Conservation (phyloP, 2,797 vertebrate genomes). For the Carduelis carduelis region DNA sequence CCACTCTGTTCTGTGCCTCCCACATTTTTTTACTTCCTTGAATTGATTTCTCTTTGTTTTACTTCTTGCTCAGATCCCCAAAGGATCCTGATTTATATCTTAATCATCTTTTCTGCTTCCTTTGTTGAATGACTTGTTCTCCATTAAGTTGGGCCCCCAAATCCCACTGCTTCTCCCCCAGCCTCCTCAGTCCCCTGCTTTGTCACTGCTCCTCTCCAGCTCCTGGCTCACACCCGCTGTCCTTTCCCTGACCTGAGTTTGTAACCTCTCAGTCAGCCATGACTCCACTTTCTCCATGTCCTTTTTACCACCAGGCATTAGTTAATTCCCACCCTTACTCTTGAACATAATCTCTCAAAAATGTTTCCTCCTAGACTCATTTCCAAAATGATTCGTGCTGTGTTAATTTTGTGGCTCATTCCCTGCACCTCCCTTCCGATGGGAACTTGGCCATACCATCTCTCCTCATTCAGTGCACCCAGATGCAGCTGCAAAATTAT, state of each 20-base stretch:
- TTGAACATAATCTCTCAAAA: constrained; percentile 6
- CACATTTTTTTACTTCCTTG: background rate
- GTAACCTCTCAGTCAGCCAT: background rate
- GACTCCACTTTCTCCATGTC: background rate
- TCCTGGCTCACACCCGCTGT: background rate
- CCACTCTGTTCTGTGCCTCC: background rate
- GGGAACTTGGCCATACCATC: background rate
- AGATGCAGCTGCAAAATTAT: background rate
- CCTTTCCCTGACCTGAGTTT: constrained; percentile 1
- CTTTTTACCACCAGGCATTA: background rate
- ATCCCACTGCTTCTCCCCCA: background rate
- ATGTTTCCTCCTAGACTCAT: background rate
- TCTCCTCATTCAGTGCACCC: background rate
- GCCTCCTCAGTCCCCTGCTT: background rate
- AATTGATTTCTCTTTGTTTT: constrained; percentile 14
- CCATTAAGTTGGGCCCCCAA: background rate
- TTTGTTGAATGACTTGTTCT: background rate
- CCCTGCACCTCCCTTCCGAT: background rate
- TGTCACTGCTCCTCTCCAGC: background rate
- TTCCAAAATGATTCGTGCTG: background rate
- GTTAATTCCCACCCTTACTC: background rate
- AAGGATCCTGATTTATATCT: constrained; percentile 3
- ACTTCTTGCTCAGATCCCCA: background rate
- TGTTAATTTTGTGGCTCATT: background rate
- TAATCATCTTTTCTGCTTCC: background rate